Base-by-base conservation (phyloP, 2,888 invertebrate genomes). In the Lepas anatifera region DNA sequence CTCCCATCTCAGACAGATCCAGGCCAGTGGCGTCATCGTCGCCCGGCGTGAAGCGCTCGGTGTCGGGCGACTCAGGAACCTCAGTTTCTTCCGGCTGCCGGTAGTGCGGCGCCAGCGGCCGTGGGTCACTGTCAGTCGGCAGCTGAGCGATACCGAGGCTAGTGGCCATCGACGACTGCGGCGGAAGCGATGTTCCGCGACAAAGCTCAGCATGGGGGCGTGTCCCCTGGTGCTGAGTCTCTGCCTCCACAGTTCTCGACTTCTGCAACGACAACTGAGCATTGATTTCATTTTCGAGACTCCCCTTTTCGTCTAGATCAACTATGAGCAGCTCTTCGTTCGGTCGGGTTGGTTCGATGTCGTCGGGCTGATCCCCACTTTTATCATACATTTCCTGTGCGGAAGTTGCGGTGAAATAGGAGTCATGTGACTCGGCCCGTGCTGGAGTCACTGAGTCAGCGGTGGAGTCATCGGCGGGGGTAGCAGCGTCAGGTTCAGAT, bases 341-440 rank as follows among this genome's bases (percentile, higher is more conserved):
- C n/a, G n/a, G n/a, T n/a, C n/a, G n/a, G n/a, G n/a, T n/a, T n/a
- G n/a, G n/a, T n/a, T n/a, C n/a, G n/a, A n/a, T n/a, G n/a, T n/a
- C n/a, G n/a, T n/a, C n/a, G n/a, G n/a, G n/a, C n/a, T n/a, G n/a
- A n/a, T n/a, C n/a, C n/a, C n/a, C n/a, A n/a, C n/a, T n/a, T n/a
- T n/a, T n/a, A n/a, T n/a, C n/a, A n/a, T n/a, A n/a, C n/a, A n/a
- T n/a, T n/a, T n/a, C n/a, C n/a, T 63, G 68, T 16, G n/a, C 63
- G n/a, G 58, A 48, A 4, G 67, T 52, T 50, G 35, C 68, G 71
- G 94, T 93, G 81, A 95, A 94, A 81, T 95, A 95, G 0, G 94
- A 95, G 80, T 95, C 95, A 80, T 95, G 94, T 0, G 93, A 93
- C 0, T 93, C 90, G 0, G 93, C 93, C 43, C 80, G 75, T 64